Evolutionary conservation across 1,140 invertebrate species (phyloP).

Genomic region (Drosophila melanica): DNA sequence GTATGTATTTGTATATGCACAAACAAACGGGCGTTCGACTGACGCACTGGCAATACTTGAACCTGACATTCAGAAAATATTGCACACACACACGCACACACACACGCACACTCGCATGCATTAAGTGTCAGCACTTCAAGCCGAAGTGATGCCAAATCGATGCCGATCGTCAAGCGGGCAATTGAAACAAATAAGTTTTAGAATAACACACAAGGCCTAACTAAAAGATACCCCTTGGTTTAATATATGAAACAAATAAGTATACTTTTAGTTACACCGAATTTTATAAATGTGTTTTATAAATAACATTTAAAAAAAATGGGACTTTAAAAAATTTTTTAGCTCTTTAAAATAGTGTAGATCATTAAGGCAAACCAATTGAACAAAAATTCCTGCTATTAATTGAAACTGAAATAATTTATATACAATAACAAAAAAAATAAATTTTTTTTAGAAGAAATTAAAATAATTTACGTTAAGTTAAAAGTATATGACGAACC

Average conservation of each 20-base stretch:
- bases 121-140: conserved; percentile 54
- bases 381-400: too few species aligned
- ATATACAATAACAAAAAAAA: too few species aligned
- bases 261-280: too few species aligned
- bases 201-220: neutral
- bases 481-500: too few species aligned
- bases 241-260: neutral
- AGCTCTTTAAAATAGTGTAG: too few species aligned
- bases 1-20: neutral
- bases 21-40: conserved; percentile 18
- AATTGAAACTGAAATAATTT: too few species aligned
- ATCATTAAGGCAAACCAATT: too few species aligned
- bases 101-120: conserved; percentile 36
- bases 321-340: too few species aligned
- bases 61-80: conserved; percentile 73
- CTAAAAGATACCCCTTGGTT: conserved; percentile 24
- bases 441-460: too few species aligned
- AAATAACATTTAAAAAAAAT: too few species aligned
- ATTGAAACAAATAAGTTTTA: conserved; percentile 33
- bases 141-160: conserved; percentile 46
- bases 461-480: too few species aligned
- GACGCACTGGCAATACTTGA: conserved; percentile 67
- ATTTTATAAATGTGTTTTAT: too few species aligned
- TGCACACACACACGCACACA: conserved; percentile 14
- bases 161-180: conserved; percentile 18